Percentiles rank a stretch among this genome's conserved stretches.
Conservation (phyloP, 2,797 vertebrate species). For the Saxicola maurus region DNA sequence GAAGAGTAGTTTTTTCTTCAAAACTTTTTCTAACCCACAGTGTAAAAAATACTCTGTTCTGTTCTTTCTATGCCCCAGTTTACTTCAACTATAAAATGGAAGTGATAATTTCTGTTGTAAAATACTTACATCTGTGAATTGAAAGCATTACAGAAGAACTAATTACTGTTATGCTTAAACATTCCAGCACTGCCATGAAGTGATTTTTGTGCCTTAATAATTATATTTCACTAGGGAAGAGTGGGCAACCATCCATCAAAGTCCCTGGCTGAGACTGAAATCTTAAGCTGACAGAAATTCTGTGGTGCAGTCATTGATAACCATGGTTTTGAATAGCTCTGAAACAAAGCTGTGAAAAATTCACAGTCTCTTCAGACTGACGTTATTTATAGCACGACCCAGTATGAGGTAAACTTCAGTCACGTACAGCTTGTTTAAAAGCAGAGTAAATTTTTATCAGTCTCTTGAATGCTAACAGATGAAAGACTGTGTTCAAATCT, state of each 20-base stretch:
- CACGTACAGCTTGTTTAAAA: slow-evolving; percentile 66
- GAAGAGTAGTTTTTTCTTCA: not conserved
- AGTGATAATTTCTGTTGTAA: slow-evolving; percentile 25
- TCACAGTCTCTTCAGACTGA: slow-evolving; percentile 66
- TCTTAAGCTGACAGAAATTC: slow-evolving; percentile 59
- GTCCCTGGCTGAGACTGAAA: not conserved
- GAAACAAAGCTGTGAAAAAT: slow-evolving; percentile 72
- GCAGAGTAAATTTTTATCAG: slow-evolving; percentile 70
- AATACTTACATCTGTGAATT: slow-evolving; percentile 8
- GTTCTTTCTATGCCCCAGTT: slow-evolving; percentile 12
- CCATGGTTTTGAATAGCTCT: slow-evolving; percentile 68
- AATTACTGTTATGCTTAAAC: slow-evolving; percentile 35
- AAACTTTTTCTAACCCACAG: not conserved
- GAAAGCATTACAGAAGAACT: slow-evolving; percentile 12
- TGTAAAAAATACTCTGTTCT: not conserved
- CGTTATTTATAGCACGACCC: slow-evolving; percentile 59
- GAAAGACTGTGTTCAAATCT: slow-evolving; percentile 60
- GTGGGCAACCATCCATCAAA: slow-evolving; percentile 40
- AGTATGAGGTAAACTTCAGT: slow-evolving; percentile 70
- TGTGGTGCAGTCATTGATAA: slow-evolving; percentile 72
- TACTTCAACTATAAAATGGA: slow-evolving; percentile 15
- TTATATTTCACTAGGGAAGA: slow-evolving; percentile 22
- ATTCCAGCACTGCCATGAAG: not conserved
- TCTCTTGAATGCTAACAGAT: slow-evolving; percentile 68
- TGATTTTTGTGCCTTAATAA: slow-evolving; percentile 40